Conservation (phyloP, 2,113 vertebrate species). For the Pachypanchax playfairii region DNA sequence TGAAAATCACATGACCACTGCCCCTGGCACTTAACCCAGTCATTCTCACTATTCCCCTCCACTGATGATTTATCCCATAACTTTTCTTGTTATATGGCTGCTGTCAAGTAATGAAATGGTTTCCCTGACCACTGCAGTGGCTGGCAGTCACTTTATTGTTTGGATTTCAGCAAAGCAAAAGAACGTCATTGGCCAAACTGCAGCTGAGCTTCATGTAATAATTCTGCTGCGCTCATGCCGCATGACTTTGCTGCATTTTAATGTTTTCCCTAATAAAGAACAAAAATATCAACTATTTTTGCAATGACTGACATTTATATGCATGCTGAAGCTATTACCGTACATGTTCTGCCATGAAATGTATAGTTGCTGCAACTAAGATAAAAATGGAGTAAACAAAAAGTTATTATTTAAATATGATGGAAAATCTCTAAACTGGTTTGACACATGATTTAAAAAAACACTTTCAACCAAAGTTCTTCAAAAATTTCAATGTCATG, state of each 20-base stretch:
- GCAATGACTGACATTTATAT: no score
- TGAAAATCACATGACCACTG: slow-evolving; percentile 42
- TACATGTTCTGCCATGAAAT: no score
- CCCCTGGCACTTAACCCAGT: background rate
- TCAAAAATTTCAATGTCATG: background rate
- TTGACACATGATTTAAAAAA: no score
- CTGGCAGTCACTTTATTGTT: slow-evolving; percentile 65
- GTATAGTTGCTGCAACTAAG: no score
- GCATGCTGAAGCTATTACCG: no score
- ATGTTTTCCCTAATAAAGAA: no score
- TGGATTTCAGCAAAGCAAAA: slow-evolving; percentile 60
- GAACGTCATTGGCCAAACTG: slow-evolving; percentile 54
- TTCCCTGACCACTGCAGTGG: slow-evolving; percentile 62
- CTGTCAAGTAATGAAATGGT: slow-evolving; percentile 62
- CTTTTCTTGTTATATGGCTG: slow-evolving; percentile 52
- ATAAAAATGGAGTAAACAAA: no score
- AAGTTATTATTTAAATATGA: no score
- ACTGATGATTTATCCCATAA: slow-evolving; percentile 38
- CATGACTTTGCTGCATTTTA: slow-evolving; percentile 54
- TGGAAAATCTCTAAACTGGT: no score
- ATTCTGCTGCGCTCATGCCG: slow-evolving; percentile 45
- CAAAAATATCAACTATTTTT: no score
- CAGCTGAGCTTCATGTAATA: slow-evolving; percentile 52
- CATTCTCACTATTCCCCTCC: background rate
- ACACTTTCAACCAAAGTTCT: background rate